These are phyloP conservation scores for Morelia viridis DNA, from an alignment of 2,797 vertebrate species.

Conservation along the genomic window DNA sequence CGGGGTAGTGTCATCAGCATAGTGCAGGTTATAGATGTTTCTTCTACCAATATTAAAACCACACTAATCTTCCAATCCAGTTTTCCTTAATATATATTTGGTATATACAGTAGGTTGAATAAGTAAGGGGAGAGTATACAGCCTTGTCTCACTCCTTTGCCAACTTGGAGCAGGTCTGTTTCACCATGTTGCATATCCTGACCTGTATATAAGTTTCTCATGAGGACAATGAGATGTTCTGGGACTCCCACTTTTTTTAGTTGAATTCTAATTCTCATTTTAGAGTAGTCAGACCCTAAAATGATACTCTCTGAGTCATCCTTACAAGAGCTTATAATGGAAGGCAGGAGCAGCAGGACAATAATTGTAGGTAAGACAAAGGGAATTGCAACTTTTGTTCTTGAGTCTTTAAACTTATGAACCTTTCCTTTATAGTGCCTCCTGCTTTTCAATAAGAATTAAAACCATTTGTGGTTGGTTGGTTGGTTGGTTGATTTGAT, in stretches of 20 bases:
- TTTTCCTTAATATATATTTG: neutral
- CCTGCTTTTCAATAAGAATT: too few relatives aligned
- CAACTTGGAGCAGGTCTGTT: neutral
- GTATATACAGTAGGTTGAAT: neutral
- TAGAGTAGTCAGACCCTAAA: neutral
- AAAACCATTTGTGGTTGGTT: too few relatives aligned
- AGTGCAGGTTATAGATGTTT: neutral
- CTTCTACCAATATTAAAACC: neutral
- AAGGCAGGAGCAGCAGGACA: neutral
- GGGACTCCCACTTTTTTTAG: too few relatives aligned
- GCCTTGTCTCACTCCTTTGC: neutral
- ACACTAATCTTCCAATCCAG: neutral
- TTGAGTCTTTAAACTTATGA: too few relatives aligned
- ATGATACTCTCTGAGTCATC: neutral
- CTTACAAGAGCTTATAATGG: neutral
- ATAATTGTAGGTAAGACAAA: neutral
- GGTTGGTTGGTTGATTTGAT: neutral
- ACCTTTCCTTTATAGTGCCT: too few relatives aligned
- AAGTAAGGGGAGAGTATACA: neutral
- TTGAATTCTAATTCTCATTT: neutral
- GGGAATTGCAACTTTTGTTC: neutral
- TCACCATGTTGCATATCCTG: neutral
- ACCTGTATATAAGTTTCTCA: neutral
- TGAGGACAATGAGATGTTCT: too few relatives aligned
- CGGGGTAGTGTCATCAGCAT: neutral